Evolutionary conservation across 2,113 vertebrate genomes (phyloP).

Genomic region (Percopsis transmontana): DNA sequence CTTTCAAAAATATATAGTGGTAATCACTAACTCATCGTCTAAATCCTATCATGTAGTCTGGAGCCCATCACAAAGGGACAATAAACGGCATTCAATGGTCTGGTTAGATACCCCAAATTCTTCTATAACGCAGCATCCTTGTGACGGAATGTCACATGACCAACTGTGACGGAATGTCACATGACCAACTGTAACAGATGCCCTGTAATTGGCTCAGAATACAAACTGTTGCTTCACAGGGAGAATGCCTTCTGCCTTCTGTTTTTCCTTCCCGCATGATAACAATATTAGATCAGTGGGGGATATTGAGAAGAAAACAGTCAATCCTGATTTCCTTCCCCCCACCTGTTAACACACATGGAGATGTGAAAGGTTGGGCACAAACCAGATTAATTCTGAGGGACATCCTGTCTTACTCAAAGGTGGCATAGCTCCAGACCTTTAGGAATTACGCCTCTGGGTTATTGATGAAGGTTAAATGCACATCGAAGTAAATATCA

Average conservation of each 20-base stretch:
- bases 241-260: slow-evolving; percentile 38
- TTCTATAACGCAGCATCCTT: slow-evolving; percentile 2
- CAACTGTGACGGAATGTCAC: slow-evolving; percentile 14
- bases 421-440: slow-evolving; percentile 1
- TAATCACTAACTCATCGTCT: background rate
- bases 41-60: no score
- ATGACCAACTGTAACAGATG: slow-evolving; percentile 44
- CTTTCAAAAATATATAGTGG: background rate
- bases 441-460: slow-evolving; percentile 10
- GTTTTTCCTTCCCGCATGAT: slow-evolving; percentile 30
- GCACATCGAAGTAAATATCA: slow-evolving; percentile 18
- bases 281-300: slow-evolving; percentile 39
- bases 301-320: slow-evolving; percentile 30
- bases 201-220: slow-evolving; percentile 35
- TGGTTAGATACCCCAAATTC: slow-evolving; percentile 30
- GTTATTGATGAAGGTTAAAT: slow-evolving; percentile 28
- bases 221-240: slow-evolving; percentile 30
- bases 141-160: slow-evolving; percentile 15
- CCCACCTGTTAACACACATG: background rate
- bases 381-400: slow-evolving; percentile 21
- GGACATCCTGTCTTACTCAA: background rate
- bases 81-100: slow-evolving; percentile 35
- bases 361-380: background rate
- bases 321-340: slow-evolving; percentile 17
- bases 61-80: slow-evolving; percentile 12